Evolutionary conservation across 2,888 invertebrate species (phyloP).

Genomic region (Ornithoptera priamus): DNA sequence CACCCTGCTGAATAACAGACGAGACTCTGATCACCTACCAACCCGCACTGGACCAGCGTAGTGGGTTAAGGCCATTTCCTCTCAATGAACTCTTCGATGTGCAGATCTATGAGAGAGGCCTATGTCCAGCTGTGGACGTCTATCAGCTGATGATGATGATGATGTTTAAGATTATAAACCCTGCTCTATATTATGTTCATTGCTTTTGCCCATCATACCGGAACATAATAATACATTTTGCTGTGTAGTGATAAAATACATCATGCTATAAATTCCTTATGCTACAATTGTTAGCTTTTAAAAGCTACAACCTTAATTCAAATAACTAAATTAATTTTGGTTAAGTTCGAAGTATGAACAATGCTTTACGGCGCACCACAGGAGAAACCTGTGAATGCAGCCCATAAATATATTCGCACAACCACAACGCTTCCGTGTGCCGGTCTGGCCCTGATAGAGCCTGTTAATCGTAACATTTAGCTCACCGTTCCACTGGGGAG

Average conservation of each 20-base stretch:
- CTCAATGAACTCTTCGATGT: no score
- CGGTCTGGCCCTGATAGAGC: conserved; percentile 15
- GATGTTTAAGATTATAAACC: neutral
- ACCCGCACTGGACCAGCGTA: no score
- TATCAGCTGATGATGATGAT: no score
- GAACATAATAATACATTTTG: no score
- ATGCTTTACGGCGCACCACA: conserved; percentile 15
- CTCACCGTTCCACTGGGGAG: conserved; percentile 9
- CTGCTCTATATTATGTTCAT: neutral
- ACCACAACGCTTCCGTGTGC: conserved; percentile 29
- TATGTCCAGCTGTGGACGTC: no score
- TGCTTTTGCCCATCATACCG: no score
- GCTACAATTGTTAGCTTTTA: neutral
- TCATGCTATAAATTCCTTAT: no score
- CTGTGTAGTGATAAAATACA: no score
- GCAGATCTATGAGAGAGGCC: no score
- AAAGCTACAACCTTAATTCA: neutral
- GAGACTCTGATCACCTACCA: no score
- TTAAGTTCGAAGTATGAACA: neutral
- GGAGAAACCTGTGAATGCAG: conserved; percentile 23
- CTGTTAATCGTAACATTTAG: conserved; percentile 27
- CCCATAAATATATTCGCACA: conserved; percentile 28
- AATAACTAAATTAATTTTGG: neutral
- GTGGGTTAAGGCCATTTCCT: no score
- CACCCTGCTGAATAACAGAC: no score